phyloP scores from a whole-genome alignment of 1,140 invertebrate genomes.

The Musca vetustissima region DNA sequence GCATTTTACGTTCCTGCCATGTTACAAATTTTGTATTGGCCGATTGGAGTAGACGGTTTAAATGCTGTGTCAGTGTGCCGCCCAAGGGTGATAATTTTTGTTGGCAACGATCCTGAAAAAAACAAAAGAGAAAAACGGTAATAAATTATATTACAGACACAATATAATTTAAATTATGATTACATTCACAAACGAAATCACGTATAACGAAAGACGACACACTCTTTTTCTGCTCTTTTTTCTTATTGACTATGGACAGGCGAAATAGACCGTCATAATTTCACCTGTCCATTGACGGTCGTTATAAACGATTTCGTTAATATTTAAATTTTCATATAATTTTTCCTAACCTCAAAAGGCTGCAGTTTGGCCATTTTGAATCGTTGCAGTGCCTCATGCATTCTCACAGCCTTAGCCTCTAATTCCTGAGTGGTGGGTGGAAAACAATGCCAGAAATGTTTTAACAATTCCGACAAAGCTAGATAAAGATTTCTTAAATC shows the following conservation, averaged over 20 bases:
- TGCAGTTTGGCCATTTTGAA: slow-evolving; percentile 85
- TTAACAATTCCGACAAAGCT: slow-evolving; percentile 81
- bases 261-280: too few relatives aligned
- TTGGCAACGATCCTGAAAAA: slow-evolving; percentile 70
- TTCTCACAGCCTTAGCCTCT: slow-evolving; percentile 79
- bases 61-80: slow-evolving; percentile 80
- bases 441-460: slow-evolving; percentile 94
- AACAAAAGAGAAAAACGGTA: neutral
- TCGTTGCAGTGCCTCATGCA: slow-evolving; percentile 84
- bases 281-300: too few relatives aligned
- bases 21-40: slow-evolving; percentile 80
- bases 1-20: slow-evolving; percentile 77
- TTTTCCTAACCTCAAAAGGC: slow-evolving; percentile 82
- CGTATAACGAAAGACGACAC: too few relatives aligned
- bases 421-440: slow-evolving; percentile 78
- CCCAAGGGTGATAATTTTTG: slow-evolving; percentile 76
- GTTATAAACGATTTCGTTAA: too few relatives aligned
- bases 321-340: neutral
- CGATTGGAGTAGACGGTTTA: slow-evolving; percentile 80
- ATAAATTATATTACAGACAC: neutral
- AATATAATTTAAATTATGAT: too few relatives aligned
- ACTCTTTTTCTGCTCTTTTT: too few relatives aligned
- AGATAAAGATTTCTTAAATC: slow-evolving; percentile 83
- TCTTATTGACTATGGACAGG: too few relatives aligned
- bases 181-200: too few relatives aligned